Evolutionary conservation across 30 jellyfish, hydroid and myxozoan genomes (phyloP).

Genomic region (Mastigias papua): DNA sequence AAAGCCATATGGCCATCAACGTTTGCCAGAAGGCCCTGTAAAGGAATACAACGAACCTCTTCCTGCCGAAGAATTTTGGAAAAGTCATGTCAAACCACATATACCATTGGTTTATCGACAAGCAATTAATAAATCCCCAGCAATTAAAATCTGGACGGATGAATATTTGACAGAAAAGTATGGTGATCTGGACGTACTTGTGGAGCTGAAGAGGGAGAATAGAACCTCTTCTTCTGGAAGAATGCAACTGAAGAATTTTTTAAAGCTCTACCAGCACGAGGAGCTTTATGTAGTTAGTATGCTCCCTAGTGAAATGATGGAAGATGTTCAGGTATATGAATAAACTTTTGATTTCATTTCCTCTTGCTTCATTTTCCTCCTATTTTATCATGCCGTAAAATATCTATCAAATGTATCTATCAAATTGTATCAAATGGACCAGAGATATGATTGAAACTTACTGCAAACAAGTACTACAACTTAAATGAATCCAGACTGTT

Average conservation of each 20-base stretch:
- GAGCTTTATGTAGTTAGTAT: conserved; percentile 88
- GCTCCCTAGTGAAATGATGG: conserved; percentile 92
- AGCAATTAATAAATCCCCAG: conserved; percentile 82
- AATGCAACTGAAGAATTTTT: conserved; percentile 80
- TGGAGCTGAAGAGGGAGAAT: conserved; percentile 85
- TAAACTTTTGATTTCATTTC: neutral
- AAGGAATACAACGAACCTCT: conserved; percentile 81
- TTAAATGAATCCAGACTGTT: no score
- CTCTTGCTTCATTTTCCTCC: neutral
- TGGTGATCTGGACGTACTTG: conserved; percentile 93
- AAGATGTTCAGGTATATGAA: conserved; percentile 75
- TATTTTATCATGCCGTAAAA: no score
- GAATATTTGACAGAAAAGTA: conserved; percentile 74
- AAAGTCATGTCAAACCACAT: conserved; percentile 69
- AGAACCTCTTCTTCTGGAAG: conserved; percentile 86
- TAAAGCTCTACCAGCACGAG: conserved; percentile 67
- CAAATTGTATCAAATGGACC: no score
- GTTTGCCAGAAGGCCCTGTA: conserved; percentile 86
- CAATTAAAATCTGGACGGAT: conserved; percentile 83
- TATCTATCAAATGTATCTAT: no score
- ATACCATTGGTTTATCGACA: conserved; percentile 83
- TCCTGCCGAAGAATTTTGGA: conserved; percentile 82
- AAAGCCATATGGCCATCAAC: conserved; percentile 82
- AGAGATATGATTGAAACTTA: no score
- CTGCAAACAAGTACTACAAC: no score